Evolutionary conservation across 2,888 invertebrate genomes (phyloP).

Genomic region (Mesorhabditis spiculigera): DNA sequence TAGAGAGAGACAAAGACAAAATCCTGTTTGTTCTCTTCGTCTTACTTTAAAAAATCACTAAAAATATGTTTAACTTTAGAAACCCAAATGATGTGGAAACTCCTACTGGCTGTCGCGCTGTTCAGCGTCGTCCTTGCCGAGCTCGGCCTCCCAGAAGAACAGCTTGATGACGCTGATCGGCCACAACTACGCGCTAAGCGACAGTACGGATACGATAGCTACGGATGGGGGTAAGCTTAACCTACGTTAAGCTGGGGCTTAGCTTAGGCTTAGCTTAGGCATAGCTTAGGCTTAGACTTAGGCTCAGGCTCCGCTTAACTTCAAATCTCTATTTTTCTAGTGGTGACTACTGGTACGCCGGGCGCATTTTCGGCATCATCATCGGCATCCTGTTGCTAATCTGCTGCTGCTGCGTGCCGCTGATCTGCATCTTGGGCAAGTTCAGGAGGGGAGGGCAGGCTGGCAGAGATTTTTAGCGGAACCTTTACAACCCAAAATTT

Average conservation of each 20-base stretch:
- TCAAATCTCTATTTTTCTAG: too few relatives aligned
- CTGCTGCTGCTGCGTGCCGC: slow-evolving; percentile 52
- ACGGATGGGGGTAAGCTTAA: neutral
- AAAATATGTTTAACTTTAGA: too few relatives aligned
- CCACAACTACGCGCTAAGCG: neutral
- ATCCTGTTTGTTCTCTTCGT: too few relatives aligned
- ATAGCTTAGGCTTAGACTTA: neutral
- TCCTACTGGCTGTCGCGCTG: too few relatives aligned
- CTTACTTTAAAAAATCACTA: too few relatives aligned
- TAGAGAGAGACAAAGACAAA: too few relatives aligned
- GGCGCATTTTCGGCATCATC: slow-evolving; percentile 53
- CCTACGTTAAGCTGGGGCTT: neutral
- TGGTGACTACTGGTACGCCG: slow-evolving; percentile 55
- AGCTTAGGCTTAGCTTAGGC: neutral
- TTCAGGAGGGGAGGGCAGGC: slow-evolving; percentile 3
- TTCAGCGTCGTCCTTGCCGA: too few relatives aligned
- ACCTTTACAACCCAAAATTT: too few relatives aligned
- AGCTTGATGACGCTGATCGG: neutral
- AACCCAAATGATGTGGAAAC: too few relatives aligned
- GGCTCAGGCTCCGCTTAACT: neutral
- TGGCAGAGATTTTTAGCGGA: neutral
- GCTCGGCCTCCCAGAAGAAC: too few relatives aligned
- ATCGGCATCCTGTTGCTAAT: slow-evolving; percentile 46
- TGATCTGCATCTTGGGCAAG: slow-evolving; percentile 52
- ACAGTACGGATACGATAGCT: neutral